phyloP scores from a whole-genome alignment of 2,113 vertebrate species.

The Chrysemys picta region DNA sequence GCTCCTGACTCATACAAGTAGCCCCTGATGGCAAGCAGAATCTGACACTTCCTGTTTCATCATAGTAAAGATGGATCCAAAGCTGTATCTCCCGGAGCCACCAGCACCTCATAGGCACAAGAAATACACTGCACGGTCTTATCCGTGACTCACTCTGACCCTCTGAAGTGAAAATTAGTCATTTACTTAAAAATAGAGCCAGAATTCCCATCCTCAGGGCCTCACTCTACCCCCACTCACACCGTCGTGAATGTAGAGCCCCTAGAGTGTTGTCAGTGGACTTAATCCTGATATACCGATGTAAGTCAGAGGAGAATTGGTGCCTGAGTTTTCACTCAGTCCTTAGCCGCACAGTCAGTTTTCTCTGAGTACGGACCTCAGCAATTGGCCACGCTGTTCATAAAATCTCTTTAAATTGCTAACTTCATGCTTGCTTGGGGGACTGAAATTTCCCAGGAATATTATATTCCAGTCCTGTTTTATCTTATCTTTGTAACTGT shows the following conservation, averaged over 20 bases:
- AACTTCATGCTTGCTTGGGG: not conserved
- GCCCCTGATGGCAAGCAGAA: not conserved
- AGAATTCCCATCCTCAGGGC: not conserved
- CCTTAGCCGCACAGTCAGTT: not conserved
- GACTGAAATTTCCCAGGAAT: constrained; percentile 21
- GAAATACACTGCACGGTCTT: not conserved
- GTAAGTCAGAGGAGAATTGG: constrained; percentile 8
- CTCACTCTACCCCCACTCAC: not conserved
- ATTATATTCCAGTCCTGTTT: constrained; percentile 32
- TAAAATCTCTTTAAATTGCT: constrained; percentile 15
- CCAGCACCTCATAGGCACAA: not conserved
- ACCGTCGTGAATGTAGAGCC: not conserved
- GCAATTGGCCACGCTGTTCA: not conserved
- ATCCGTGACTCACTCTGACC: not conserved
- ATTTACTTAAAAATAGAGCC: not conserved
- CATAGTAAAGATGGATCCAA: not conserved
- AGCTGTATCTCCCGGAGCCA: not conserved
- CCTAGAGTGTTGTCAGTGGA: constrained; percentile 34
- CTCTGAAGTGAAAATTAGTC: not conserved
- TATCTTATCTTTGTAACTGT: constrained; percentile 37
- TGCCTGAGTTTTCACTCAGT: constrained; percentile 8
- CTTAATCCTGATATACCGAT: not conserved
- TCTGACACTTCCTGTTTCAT: not conserved
- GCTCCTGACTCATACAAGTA: not conserved
- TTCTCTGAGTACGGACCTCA: constrained; percentile 5